Evolutionary conservation across 2,888 invertebrate genomes (phyloP).

Genomic region (Ctena decussata): DNA sequence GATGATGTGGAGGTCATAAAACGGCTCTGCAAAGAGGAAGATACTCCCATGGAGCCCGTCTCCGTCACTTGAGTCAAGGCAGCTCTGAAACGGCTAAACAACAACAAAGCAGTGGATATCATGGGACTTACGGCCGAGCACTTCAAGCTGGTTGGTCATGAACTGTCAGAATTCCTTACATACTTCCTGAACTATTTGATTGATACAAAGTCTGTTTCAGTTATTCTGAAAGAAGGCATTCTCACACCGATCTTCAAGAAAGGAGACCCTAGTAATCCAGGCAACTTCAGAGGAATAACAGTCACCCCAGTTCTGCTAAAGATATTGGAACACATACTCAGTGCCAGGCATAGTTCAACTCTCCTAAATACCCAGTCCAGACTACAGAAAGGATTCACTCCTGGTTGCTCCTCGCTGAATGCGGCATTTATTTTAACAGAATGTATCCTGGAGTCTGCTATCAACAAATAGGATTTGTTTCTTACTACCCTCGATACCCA

Average conservation of each 20-base stretch:
- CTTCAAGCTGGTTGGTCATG: not conserved
- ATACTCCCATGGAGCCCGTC: not conserved
- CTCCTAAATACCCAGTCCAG: not conserved
- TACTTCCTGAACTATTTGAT: not conserved
- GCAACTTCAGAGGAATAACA: slow-evolving; percentile 12
- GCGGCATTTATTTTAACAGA: not conserved
- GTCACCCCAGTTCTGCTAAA: slow-evolving; percentile 1
- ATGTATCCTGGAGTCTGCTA: not conserved
- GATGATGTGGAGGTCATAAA: not conserved
- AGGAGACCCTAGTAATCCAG: not conserved
- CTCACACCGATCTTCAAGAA: slow-evolving; percentile 13
- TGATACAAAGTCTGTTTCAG: not conserved
- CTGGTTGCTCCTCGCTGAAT: not conserved
- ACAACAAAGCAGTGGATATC: not conserved
- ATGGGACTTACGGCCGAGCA: not conserved
- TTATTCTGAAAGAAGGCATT: not conserved
- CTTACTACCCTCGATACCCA: slow-evolving; percentile 6
- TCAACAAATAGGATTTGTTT: not conserved
- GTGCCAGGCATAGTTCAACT: not conserved
- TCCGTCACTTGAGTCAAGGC: not conserved
- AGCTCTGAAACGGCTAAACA: not conserved
- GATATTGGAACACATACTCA: not conserved
- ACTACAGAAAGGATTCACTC: not conserved
- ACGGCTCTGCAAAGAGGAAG: not conserved
- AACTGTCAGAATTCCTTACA: not conserved